Percentiles rank a stretch among this genome's conserved stretches.
phyloP scores from a whole-genome alignment of 2,797 vertebrate genomes.

The Eleutherodactylus coqui region DNA sequence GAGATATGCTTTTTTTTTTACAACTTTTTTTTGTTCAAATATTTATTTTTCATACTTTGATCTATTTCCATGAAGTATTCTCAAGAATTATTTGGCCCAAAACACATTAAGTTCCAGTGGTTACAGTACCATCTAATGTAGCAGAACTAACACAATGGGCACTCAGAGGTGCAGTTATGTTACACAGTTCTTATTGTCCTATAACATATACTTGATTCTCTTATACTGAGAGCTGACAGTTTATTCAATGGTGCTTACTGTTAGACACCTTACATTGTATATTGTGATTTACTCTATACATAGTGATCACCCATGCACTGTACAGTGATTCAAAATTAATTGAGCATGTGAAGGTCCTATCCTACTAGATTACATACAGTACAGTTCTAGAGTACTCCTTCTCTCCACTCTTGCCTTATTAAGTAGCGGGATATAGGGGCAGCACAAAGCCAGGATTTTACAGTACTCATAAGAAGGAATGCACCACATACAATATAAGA shows the following conservation, averaged over 20 bases:
- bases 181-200: slow-evolving; percentile 17
- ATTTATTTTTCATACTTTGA: slow-evolving; percentile 30
- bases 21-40: slow-evolving; percentile 22
- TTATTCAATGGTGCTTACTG: slow-evolving; percentile 2
- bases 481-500: not conserved
- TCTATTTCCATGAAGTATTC: slow-evolving; percentile 23
- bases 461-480: not conserved
- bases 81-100: not conserved
- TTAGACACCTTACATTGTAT: slow-evolving; percentile 18
- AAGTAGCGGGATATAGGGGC: not conserved
- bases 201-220: slow-evolving; percentile 39
- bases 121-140: slow-evolving; percentile 16
- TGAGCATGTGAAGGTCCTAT: not conserved
- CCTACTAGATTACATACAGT: not conserved
- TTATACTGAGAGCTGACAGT: slow-evolving; percentile 12
- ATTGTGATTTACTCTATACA: slow-evolving; percentile 15
- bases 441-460: not conserved
- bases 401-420: not conserved
- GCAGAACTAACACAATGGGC: slow-evolving; percentile 36
- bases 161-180: slow-evolving; percentile 18
- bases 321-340: slow-evolving; percentile 14
- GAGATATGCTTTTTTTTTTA: slow-evolving; percentile 4
- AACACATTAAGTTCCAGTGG: slow-evolving; percentile 18
- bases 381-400: not conserved
- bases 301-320: slow-evolving; percentile 23